Evolutionary conservation across 1,140 invertebrate genomes (phyloP).

Genomic region (Goniozus legneri): DNA sequence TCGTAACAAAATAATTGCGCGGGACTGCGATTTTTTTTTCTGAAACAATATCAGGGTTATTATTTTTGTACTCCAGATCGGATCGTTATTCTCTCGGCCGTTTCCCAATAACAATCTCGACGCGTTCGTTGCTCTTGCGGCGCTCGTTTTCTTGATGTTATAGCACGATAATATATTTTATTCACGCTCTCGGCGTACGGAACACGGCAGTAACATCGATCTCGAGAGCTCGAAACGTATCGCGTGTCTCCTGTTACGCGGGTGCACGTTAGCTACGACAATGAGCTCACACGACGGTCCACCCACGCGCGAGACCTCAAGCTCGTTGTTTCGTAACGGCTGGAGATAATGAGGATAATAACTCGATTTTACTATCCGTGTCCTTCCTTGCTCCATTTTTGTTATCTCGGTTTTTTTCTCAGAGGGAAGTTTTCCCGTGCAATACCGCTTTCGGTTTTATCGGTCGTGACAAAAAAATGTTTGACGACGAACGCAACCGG

Average conservation of each 20-base stretch:
- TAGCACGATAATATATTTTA: not conserved
- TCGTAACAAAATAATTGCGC: no score
- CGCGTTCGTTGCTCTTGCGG: not conserved
- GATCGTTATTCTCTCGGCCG: not conserved
- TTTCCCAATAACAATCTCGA: not conserved
- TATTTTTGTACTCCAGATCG: no score
- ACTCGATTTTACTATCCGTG: slow-evolving; percentile 32
- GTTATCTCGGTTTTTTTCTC: no score
- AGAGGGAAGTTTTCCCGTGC: no score
- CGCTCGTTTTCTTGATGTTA: not conserved
- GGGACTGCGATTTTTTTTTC: no score
- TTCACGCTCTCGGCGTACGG: not conserved
- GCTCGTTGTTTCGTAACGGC: slow-evolving; percentile 20
- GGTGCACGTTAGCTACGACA: slow-evolving; percentile 31
- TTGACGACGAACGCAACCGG: no score
- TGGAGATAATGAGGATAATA: slow-evolving; percentile 33
- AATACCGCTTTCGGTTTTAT: no score
- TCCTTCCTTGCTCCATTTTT: slow-evolving; percentile 21
- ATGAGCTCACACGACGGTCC: slow-evolving; percentile 24
- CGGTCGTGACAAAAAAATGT: no score
- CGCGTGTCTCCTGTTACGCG: slow-evolving; percentile 16
- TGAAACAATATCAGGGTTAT: no score
- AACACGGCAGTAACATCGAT: slow-evolving; percentile 10
- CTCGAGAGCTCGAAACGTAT: not conserved
- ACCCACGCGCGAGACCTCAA: slow-evolving; percentile 23